Conservation (phyloP, 2,113 vertebrate genomes). For the Thermophis baileyi region DNA sequence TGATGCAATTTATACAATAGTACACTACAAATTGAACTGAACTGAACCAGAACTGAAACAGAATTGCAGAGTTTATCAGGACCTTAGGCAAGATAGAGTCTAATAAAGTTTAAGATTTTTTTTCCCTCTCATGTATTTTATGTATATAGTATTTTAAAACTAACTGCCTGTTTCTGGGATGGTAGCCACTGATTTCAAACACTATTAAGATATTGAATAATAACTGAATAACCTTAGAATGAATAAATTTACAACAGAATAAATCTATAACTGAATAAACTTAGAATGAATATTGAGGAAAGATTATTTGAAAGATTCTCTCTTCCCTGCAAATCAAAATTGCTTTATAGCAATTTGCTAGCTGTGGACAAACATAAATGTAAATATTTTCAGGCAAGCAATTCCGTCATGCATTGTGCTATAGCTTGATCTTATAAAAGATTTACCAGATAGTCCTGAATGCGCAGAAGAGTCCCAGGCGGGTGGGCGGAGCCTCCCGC, state of each 20-base stretch:
- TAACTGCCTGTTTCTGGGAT: too few relatives aligned
- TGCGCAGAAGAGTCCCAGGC: too few relatives aligned
- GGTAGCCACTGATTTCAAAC: background rate
- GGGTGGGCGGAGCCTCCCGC: too few relatives aligned
- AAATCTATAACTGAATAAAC: background rate
- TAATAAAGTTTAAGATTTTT: accelerated
- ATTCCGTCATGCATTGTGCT: background rate
- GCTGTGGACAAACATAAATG: background rate
- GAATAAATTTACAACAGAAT: background rate
- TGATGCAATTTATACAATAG: background rate
- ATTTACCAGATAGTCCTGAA: background rate
- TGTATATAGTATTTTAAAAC: background rate
- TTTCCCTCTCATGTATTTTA: background rate
- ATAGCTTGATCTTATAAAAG: background rate
- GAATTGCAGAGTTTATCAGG: background rate
- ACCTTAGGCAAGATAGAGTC: background rate
- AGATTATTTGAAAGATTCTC: background rate
- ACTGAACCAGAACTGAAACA: background rate
- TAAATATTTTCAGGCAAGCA: background rate
- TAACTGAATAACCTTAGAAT: background rate
- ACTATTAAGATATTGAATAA: background rate
- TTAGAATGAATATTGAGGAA: background rate
- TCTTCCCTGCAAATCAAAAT: background rate
- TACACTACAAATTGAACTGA: background rate
- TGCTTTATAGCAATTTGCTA: background rate